These are phyloP conservation scores for Unio delphinus DNA, from an alignment of 2,888 invertebrate genomes.

Conservation along the genomic window DNA sequence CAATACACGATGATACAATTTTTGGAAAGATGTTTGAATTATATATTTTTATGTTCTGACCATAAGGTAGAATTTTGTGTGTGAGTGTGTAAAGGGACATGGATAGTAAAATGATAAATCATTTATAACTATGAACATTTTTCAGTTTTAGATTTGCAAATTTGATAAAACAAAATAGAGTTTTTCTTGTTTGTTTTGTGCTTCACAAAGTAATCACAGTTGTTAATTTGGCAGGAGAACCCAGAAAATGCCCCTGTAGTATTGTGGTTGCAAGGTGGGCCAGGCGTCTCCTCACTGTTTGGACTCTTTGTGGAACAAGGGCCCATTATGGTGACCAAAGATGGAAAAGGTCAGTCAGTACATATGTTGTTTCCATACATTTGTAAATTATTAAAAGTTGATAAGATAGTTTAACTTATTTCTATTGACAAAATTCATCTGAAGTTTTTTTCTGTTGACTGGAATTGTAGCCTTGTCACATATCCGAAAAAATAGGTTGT, in stretches of 20 bases:
- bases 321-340: conserved; percentile 77
- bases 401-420: background rate
- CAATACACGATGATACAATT: too few relatives aligned
- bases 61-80: too few relatives aligned
- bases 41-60: too few relatives aligned
- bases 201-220: background rate
- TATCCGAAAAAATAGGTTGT: too few relatives aligned
- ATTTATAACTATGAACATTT: too few relatives aligned
- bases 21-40: too few relatives aligned
- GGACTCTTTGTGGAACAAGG: conserved; percentile 82
- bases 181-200: background rate
- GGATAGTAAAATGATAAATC: too few relatives aligned
- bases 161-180: background rate
- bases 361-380: background rate
- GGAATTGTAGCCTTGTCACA: too few relatives aligned
- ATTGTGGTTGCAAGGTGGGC: conserved; percentile 73
- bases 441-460: too few relatives aligned
- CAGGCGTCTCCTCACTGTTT: conserved; percentile 71
- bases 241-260: conserved; percentile 66
- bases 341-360: conserved; percentile 50
- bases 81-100: too few relatives aligned
- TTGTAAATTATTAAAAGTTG: background rate
- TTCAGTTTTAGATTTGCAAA: background rate
- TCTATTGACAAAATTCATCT: too few relatives aligned
- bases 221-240: conserved; percentile 35